Evolutionary conservation across 2,888 invertebrate genomes (phyloP), one percentile per base, ranked within the genome.

Genomic region (Zygothrica quintamaculata): DNA sequence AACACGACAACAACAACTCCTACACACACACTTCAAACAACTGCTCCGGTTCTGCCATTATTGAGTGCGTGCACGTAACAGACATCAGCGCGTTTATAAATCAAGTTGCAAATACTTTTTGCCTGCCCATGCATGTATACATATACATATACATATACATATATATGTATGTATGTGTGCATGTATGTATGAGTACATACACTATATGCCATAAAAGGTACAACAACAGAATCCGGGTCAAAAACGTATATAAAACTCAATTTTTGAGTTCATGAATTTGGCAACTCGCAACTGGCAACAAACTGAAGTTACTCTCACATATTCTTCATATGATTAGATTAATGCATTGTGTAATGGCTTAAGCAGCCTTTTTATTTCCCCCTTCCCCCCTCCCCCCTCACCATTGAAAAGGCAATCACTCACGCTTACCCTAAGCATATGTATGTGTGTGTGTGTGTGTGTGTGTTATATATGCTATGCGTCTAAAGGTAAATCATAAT

Each of bases 51-150:
- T n/a, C n/a, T 65, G 60, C 36, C 84, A 80, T 84, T 80, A 80
- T 84, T 77, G 78, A 80, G 80, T 84, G 79, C 84, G 79, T 79
- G 80, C 81, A 81, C 81, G 81, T 81, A 84, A 77, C 85, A 82
- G 82, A 79, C 85, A 81, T 81, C 81, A 81, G 82, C 79, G 72
- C 59, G 81, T 69, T 74, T 81, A 81, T 81, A 81, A 81, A 81
- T 81, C 81, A 81, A 81, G 77, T 74, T 77, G 81, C 77, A 77
- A 84, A 80, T 80, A 60, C 76, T 70, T 70, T n/a, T 55, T 61
- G 42, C 52, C 67, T 43, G 71, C 48, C 53, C 58, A 47, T 29
- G 11, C 56, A 40, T 15, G 52, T 44, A 46, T 50, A 29, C 39
- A 29, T 37, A 16, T 13, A 31, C 59, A 34, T 62, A 25, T 33